phyloP scores from a whole-genome alignment of 2,113 vertebrate genomes.

The Halcyon malimbica region DNA sequence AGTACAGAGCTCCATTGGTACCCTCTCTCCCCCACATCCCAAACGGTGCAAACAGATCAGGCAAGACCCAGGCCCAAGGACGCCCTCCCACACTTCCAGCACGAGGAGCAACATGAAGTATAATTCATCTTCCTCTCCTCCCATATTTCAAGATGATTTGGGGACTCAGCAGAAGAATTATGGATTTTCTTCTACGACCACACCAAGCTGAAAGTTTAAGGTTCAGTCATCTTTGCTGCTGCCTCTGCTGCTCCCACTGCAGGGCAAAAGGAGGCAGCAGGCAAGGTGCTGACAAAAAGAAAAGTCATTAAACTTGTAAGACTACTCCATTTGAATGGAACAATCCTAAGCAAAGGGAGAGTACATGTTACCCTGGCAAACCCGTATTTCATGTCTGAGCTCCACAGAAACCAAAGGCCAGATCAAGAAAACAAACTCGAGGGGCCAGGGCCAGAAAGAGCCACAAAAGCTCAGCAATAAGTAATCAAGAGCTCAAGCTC shows the following conservation, averaged over 20 bases:
- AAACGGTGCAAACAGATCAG: background rate
- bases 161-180: background rate
- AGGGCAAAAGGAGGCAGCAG: background rate
- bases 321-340: background rate
- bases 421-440: background rate
- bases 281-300: background rate
- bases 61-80: background rate
- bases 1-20: background rate
- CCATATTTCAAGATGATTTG: background rate
- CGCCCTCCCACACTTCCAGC: background rate
- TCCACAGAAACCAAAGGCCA: background rate
- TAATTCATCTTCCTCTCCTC: background rate
- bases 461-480: background rate
- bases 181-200: background rate
- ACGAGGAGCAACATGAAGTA: background rate
- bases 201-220: background rate
- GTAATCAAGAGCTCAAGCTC: background rate
- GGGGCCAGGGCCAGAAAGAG: background rate
- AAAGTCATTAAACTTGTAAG: background rate
- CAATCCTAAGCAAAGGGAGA: background rate
- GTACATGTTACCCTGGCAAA: background rate
- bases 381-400: background rate
- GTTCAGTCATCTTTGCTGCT: background rate
- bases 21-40: too few species aligned
- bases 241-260: slow-evolving; percentile 7